phyloP scores from a whole-genome alignment of 2,113 vertebrate species.

The Todiramphus chloris region DNA sequence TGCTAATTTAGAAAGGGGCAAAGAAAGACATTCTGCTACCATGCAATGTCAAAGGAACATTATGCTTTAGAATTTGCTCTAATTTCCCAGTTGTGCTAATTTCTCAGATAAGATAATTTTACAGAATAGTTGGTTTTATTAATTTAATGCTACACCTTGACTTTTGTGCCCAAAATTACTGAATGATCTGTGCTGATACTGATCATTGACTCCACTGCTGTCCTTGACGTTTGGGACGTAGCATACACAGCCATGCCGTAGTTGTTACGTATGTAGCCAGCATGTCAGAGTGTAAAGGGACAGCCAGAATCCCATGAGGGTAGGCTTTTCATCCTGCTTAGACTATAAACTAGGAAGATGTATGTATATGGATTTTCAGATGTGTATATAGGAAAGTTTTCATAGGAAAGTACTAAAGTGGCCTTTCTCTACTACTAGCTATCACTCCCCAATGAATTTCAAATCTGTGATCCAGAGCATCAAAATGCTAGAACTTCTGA shows the following conservation, averaged over 20 bases:
- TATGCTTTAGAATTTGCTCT: not conserved
- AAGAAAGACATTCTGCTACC: not conserved
- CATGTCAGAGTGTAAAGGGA: not conserved
- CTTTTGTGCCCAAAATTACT: not conserved
- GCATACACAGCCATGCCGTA: accelerated
- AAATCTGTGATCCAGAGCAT: not conserved
- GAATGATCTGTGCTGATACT: not conserved
- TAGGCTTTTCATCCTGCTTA: not conserved
- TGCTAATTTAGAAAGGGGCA: not conserved
- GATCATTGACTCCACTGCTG: not conserved
- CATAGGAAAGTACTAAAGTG: not conserved
- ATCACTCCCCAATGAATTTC: not conserved
- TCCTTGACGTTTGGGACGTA: not conserved
- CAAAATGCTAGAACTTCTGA: not conserved
- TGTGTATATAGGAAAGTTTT: accelerated
- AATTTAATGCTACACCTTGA: not conserved
- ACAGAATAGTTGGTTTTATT: not conserved
- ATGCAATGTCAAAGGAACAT: not conserved
- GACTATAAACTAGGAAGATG: not conserved
- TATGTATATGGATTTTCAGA: not conserved
- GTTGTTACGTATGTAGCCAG: not conserved
- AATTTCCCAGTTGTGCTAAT: not conserved
- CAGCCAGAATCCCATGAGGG: not conserved
- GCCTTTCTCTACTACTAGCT: not conserved
- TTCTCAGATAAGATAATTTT: not conserved